phyloP scores from a whole-genome alignment of 2,888 invertebrate genomes.

The Limnephilus marmoratus region DNA sequence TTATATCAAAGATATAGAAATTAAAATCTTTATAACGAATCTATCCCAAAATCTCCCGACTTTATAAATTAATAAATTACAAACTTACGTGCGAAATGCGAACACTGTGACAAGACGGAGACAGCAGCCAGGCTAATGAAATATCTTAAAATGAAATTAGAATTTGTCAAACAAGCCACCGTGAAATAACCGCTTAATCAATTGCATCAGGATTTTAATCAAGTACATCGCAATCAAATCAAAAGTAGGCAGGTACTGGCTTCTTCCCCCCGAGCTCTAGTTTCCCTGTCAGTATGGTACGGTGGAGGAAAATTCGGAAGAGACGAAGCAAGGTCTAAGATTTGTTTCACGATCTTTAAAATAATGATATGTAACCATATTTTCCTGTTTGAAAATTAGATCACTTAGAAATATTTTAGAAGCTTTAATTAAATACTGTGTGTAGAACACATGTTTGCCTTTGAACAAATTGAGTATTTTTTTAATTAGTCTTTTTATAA shows the following conservation, averaged over 20 bases:
- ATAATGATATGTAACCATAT: background rate
- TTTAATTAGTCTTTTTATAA: too few relatives aligned
- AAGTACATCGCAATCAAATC: background rate
- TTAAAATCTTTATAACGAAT: background rate
- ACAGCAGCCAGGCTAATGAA: background rate
- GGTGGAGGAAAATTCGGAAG: background rate
- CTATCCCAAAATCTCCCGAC: background rate
- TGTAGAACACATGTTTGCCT: too few relatives aligned
- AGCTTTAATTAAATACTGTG: too few relatives aligned
- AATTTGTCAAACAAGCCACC: slow-evolving; percentile 2
- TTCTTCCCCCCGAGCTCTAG: background rate
- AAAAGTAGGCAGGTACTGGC: background rate
- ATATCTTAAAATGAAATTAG: background rate
- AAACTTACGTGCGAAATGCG: background rate
- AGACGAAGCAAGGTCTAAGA: background rate
- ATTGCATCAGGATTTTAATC: background rate
- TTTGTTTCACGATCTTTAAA: background rate
- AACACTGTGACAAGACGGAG: background rate
- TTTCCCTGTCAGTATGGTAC: background rate
- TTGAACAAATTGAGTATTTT: too few relatives aligned
- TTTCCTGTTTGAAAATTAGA: too few relatives aligned
- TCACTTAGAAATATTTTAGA: too few relatives aligned
- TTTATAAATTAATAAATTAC: background rate
- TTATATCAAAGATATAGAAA: too few relatives aligned
- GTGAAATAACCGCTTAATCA: background rate